These are phyloP conservation scores for Vidua macroura DNA, from an alignment of 2,113 vertebrate genomes.

Conservation along the genomic window DNA sequence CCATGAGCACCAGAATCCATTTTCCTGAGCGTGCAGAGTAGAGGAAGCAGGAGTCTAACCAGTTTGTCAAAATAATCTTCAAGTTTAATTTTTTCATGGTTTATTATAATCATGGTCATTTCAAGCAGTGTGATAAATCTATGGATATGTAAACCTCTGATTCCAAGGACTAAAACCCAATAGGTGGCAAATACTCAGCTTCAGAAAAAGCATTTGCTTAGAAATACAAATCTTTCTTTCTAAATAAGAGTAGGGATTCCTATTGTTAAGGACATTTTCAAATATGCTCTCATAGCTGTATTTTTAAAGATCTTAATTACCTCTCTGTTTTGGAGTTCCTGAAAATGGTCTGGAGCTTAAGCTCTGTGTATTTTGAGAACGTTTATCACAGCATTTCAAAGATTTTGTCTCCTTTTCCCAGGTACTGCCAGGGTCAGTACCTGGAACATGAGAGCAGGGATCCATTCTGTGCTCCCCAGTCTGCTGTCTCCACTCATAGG, in stretches of 20 bases:
- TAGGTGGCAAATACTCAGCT: neutral
- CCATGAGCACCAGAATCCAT: neutral
- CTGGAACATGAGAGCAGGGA: neutral
- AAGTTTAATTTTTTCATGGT: neutral
- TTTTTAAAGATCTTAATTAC: neutral
- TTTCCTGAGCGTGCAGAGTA: neutral
- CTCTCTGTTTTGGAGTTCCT: neutral
- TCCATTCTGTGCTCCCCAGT: neutral
- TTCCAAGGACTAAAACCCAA: neutral
- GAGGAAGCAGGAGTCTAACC: neutral
- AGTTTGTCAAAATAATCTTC: slow-evolving; percentile 15
- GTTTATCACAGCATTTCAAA: neutral
- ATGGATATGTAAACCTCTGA: neutral
- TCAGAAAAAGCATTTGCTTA: neutral
- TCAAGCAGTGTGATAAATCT: neutral
- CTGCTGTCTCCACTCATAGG: neutral
- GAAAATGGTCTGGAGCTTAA: neutral
- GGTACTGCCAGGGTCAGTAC: neutral
- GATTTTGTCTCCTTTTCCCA: neutral
- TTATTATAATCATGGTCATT: neutral
- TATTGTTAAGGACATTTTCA: neutral
- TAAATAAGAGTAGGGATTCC: neutral
- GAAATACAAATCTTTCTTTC: neutral
- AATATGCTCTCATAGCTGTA: neutral
- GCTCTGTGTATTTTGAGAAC: neutral